Evolutionary conservation across 2,797 vertebrate genomes (phyloP), one percentile per base, ranked within the genome.

Genomic region (Myotis vivesi): DNA sequence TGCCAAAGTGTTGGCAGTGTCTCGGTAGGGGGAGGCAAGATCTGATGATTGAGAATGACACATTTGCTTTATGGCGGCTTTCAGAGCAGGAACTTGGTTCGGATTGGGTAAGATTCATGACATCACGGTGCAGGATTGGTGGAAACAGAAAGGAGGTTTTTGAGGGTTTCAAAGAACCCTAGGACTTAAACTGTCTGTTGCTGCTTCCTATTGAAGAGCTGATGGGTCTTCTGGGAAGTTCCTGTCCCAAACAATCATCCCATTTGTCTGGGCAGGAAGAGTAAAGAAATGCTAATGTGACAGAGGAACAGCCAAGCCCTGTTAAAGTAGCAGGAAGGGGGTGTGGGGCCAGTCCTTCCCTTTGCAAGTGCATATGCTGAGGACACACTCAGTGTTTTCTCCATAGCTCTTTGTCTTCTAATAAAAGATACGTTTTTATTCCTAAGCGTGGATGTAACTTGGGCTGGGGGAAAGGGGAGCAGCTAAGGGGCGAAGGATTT

Each of bases 211-310:
- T 30, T 30, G 86, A 64, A 33, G 71, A 57, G 69, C 19, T 30
- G 36, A 15, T 16, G 41, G 30, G 83, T 68, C 75, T 91, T 71
- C 87, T 79, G 49, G 84, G 44, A 87, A 76, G 57, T 68, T 92
- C 72, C 79, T 28, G 33, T 79, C 4, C 1, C 0, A 28, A 86
- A 87, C 76, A 94, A 49, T 44, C 62, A 38, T 46, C 81, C 22
- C 8, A 1, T 87, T 87, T 83, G 69, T 92, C 62, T 51, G 23
- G 62, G 28, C 44, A 41, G 77, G 80, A 87, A 92, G 81, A 71
- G 69, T 69, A 87, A 82, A 94, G 89, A 89, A 75, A 75, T 94
- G 89, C 86, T 82, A 71, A 92, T 92, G 44, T 4, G 13, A 30
- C 13, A 9, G 62, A 59, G 62, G 28, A 46, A 77, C 38, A 79